phyloP scores from a whole-genome alignment of 2,113 vertebrate species.

The Saguinus midas region DNA sequence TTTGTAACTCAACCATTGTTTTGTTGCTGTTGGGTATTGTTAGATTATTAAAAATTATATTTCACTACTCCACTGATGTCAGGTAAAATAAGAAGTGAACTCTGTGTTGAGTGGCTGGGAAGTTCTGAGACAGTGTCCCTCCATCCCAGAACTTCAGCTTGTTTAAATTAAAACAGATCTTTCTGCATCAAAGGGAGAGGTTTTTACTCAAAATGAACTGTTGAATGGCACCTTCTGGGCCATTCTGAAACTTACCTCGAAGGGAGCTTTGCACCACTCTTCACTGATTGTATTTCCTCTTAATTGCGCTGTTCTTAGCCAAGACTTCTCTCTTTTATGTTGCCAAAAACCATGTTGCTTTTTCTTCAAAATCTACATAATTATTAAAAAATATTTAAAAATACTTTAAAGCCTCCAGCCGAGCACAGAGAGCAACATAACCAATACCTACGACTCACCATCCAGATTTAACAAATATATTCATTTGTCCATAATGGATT shows the following conservation, averaged over 20 bases:
- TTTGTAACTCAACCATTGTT: neutral
- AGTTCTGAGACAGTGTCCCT: neutral
- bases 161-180: neutral
- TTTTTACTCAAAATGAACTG: neutral
- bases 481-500: neutral
- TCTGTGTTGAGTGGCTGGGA: fast-evolving
- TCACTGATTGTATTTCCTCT: neutral
- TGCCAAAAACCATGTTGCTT: neutral
- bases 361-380: conserved; percentile 17
- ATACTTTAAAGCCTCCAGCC: neutral
- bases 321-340: neutral
- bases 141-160: neutral
- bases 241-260: neutral
- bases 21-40: neutral
- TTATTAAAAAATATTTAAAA: conserved; percentile 23
- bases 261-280: neutral
- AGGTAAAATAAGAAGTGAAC: neutral
- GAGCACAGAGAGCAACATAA: neutral
- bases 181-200: neutral
- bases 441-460: neutral
- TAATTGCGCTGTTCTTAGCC: neutral
- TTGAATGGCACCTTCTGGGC: neutral
- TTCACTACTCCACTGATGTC: neutral
- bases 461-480: neutral
- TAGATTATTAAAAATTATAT: neutral